Base-by-base conservation (phyloP, 92 coral and sea anemone species). In the Scolanthus callimorphus region DNA sequence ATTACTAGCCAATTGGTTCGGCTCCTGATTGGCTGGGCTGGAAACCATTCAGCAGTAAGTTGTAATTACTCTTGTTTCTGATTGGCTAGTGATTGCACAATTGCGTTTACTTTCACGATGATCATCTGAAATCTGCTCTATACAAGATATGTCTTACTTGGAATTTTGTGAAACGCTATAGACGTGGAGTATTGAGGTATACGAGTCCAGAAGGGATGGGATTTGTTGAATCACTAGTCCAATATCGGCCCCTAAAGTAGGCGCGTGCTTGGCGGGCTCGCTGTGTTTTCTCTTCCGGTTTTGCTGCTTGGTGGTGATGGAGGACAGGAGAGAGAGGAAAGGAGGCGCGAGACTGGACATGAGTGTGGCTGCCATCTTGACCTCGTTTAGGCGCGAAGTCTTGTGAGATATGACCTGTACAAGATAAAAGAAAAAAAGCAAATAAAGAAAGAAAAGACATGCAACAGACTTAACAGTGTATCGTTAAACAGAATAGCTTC, bases 191-290 rank as follows among this genome's bases (percentile, higher is more conserved):
- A 81, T 34, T 8, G 75, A 74, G 9, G 80, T 53, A 34, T 69
- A 76, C 0, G 74, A 71, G 25, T 85, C 95, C 15, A 87, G 38
- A 48, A 78, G 27, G 17, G 62, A 71, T n/a, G 86, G 83, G 11
- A 27, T 17, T 25, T 38, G 31, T 2, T 77, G 51, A 17, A 77
- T 17, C 27, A 19, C 48, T 24, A 4, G 26, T 2, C 23, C 21
- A 21, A 27, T 24, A 28, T n/a, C 12, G 19, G 28, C 13, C 3
- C 27, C 49, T 19, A 46, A 46, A 46, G 19, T 9, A 6, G 15
- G 8, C 6, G 6, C 41, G n/a, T n/a, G n/a, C n/a, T n/a, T n/a
- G 15, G 8, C 41, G 22, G 52, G 23, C 26, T 20, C 48, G 28
- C 52, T 55, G 2, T 39, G 52, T 21, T 63, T 13, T 31, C n/a